Base-by-base conservation (phyloP, 2,888 invertebrate genomes). In the Cantharis lateralis region DNA sequence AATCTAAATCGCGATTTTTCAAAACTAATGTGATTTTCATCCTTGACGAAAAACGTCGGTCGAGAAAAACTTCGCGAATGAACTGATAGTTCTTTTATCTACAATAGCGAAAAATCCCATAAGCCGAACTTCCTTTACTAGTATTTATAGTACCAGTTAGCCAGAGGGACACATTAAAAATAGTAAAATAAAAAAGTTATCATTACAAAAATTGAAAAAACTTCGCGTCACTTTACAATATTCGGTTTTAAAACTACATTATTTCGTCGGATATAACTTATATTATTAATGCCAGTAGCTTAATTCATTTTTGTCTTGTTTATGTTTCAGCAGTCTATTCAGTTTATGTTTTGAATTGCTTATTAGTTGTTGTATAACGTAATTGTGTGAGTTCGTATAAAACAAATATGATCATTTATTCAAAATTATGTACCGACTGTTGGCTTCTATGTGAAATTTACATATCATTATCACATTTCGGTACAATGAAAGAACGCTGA, bases 41-140 rank as follows among this genome's bases (percentile, higher is more conserved):
- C 75, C 70, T 70, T 68, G 70, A 75, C 75, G 75, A 71, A 26
- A 74, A 24, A 69, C 24, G 73, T 62, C 71, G 32, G 71, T 20
- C 66, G 68, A 72, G 72, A 28, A 64, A 48, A 76, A 76, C 32
- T 70, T 69, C 13, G 68, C 26, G 70, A 70, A 72, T 73, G 68
- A 76, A 76, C 66, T 73, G 75, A 64, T 76, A 72, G 76, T 72
- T 76, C 71, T 62, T 72, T 72, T 76, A 76, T 72, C 72, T 76
- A 62, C 63, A 66, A 72, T 76, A 70, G 72, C 72, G 62, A 62
- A 68, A 63, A 70, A 70, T 66, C 70, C 70, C 13, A 15, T 70
- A 70, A 75, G 66, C 71, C 61, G 20, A 71, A 64, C 62, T 70
- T 66, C 66, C 24, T 66, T 28, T 75, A 13, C 64, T 66, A 20